Conservation (phyloP, 2,888 invertebrate species). For the Cotesia congregata region DNA sequence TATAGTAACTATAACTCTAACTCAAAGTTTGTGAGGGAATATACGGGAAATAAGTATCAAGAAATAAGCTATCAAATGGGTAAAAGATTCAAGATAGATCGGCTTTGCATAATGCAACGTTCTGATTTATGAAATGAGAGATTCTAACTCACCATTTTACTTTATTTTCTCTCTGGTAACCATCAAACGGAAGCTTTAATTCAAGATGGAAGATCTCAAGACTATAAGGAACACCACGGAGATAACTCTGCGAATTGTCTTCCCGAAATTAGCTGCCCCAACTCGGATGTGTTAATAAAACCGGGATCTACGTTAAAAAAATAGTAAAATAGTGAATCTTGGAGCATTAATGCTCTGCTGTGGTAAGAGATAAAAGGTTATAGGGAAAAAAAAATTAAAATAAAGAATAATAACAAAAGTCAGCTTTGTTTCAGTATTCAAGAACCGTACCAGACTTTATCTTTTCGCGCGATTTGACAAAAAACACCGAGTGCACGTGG, state of each 20-base stretch:
- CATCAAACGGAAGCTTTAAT: no score
- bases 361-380: slow-evolving; percentile 3
- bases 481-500: slow-evolving; percentile 42
- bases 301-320: slow-evolving; percentile 31
- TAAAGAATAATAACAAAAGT: slow-evolving; percentile 22
- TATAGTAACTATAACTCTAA: background rate
- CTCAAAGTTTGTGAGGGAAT: slow-evolving; percentile 11
- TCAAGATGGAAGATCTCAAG: no score
- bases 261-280: background rate
- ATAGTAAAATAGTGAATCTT: slow-evolving; percentile 29
- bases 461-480: slow-evolving; percentile 60
- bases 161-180: background rate
- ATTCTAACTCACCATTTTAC: background rate
- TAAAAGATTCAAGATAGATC: slow-evolving; percentile 37
- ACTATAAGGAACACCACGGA: background rate
- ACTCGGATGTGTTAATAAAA: slow-evolving; percentile 4
- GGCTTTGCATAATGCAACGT: slow-evolving; percentile 51
- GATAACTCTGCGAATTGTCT: background rate
- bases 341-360: slow-evolving; percentile 19
- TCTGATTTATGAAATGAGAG: slow-evolving; percentile 27
- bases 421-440: slow-evolving; percentile 52
- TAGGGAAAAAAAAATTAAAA: slow-evolving; percentile 22
- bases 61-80: background rate
- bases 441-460: slow-evolving; percentile 53
- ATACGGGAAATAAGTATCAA: slow-evolving; percentile 26